Base-by-base conservation (phyloP, 2,888 invertebrate species). In the Alloscopus bannaensis region DNA sequence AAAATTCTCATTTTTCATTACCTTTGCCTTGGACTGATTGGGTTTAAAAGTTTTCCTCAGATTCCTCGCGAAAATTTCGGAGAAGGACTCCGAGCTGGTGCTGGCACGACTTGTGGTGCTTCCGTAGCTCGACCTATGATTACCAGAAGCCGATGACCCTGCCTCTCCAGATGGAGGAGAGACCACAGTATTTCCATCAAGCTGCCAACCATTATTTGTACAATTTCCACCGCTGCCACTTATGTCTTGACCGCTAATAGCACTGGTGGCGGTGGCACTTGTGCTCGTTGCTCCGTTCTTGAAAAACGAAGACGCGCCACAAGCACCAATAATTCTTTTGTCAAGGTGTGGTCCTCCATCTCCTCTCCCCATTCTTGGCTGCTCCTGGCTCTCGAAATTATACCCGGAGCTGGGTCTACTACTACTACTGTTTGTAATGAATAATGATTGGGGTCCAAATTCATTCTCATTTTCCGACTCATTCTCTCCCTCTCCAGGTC, bases 31-130 rank as follows among this genome's bases (percentile, higher is more conserved):
- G 31, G 65, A 47, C 40, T 71, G 55, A 71, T 69, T 71, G 55
- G 71, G 65, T 45, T 64, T 78, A 71, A 78, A 71, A 45, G 78
- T 52, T 57, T 72, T 55, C 71, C 69, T 81, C 55, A 81, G 64
- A 71, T 81, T 77, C 71, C 81, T 65, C 8, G 77, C 81, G 57
- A 81, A 81, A 52, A 81, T 81, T 55, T 81, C 81, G 2, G 69
- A 70, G 52, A 81, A 81, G 22, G 72, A 72, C 36, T 81, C 72
- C n/a, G 80, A 69, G 64, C 80, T 68, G 18, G 80, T 73, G 24
- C 73, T 80, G 16, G 70, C 50, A 22, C 80, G 24, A 57, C 72
- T 73, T 1, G 80, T 64, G 3, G 62, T 73, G 24, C 80, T 80
- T 26, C 59, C 69, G 18, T 59, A 59, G 20, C 59, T 59, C 36